phyloP scores from a whole-genome alignment of 1,140 invertebrate species.

The Maniola jurtina region DNA sequence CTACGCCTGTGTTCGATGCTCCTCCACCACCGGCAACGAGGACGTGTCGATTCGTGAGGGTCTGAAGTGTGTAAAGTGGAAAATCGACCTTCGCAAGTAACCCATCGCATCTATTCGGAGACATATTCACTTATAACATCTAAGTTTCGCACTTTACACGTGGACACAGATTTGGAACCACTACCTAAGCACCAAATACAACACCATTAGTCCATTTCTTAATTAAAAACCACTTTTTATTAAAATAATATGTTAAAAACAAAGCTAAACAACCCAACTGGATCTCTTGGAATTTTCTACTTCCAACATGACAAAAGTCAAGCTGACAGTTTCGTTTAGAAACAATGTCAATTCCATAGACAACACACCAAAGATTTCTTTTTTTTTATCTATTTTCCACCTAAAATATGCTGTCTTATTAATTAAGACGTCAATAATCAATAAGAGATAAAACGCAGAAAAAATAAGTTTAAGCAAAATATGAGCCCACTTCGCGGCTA shows the following conservation, averaged over 20 bases:
- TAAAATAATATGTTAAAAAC: constrained; percentile 39
- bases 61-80: constrained; percentile 93
- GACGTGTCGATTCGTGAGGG: constrained; percentile 94
- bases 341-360: not conserved
- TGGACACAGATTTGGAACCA: constrained; percentile 34
- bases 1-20: constrained; percentile 95
- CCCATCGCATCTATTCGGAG: constrained; percentile 80
- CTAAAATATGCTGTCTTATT: too few species aligned
- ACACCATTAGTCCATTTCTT: constrained; percentile 54
- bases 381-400: too few species aligned
- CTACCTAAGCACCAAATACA: constrained; percentile 41
- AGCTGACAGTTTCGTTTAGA: constrained; percentile 35
- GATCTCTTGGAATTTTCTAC: constrained; percentile 47
- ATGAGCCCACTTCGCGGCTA: too few species aligned
- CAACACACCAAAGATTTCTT: not conserved
- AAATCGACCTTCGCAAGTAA: constrained; percentile 93
- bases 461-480: too few species aligned
- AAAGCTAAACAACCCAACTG: constrained; percentile 51
- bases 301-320: constrained; percentile 79
- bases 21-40: constrained; percentile 97
- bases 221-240: constrained; percentile 43
- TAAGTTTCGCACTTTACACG: constrained; percentile 40
- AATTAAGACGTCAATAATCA: too few species aligned
- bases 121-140: constrained; percentile 66
- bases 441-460: too few species aligned